Evolutionary conservation across 2,113 vertebrate genomes (phyloP), one percentile per base, ranked within the genome.

Genomic region (Neomonachus schauinslandi): DNA sequence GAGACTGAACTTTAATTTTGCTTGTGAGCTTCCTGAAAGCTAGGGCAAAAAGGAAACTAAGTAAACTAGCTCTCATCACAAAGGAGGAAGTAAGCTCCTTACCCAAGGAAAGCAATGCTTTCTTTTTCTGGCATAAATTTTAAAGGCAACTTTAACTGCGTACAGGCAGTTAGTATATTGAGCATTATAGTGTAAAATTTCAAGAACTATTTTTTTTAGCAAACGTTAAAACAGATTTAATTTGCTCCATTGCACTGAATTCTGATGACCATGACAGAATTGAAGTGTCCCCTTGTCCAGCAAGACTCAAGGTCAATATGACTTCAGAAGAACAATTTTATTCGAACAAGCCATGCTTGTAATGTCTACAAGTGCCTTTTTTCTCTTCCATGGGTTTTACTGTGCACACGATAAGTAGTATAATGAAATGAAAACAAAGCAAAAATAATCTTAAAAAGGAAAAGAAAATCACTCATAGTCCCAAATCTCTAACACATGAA

Each of bases 291-390:
- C 18, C 8, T 87, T 83, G 19, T 63, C 65, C 10, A 69, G 49
- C 21, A 92, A 97, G 72, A 85, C 31, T 69, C 53, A 39, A 46
- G 65, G 33, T 65, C 16, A 24, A 19, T 39, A 55, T 7, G 63
- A 51, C 36, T 31, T 90, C 33, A 81, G 67, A 84, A 92, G 53
- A 88, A 87, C 14, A 67, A 67, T 74, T 97, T 79, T 90, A 95
- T 3, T 80, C 57, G 46, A 76, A 55, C 4, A 84, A 76, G 26
- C 28, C 39, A 53, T 63, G 33, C 2, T 86, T 87, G 6, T 55
- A 92, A 85, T n/a, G 33, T 88, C 84, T 88, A 39, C 4, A 76
- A 65, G 33, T 18, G 3, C 9, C 33, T 79, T 93, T 85, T 88
- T 65, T 57, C 39, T 71, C 31, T 84, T 8, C 63, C 14, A 84